Percentiles rank a stretch among this genome's conserved stretches.
Evolutionary conservation across 2,113 vertebrate species (phyloP).

Genomic region (Talpa occidentalis): DNA sequence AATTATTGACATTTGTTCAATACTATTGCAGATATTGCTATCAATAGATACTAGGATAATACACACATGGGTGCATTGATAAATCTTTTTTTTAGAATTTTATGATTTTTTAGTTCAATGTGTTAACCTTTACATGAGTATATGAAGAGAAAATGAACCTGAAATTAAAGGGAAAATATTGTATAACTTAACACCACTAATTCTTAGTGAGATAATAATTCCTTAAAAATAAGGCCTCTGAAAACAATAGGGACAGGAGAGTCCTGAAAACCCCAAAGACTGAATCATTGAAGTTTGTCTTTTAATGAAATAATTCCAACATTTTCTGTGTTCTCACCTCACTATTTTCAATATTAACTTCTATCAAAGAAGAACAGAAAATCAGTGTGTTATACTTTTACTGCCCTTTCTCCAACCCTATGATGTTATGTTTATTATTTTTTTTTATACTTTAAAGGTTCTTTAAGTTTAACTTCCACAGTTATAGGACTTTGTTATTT

Average conservation of each 20-base stretch:
- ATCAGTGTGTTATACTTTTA: neutral
- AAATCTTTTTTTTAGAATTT: neutral
- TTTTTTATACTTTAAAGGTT: neutral
- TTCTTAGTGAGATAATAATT: neutral
- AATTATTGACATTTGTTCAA: neutral
- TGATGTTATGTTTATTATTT: neutral
- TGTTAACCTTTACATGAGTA: neutral
- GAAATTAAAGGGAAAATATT: neutral
- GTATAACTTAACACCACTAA: neutral
- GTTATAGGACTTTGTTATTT: neutral
- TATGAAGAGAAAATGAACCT: neutral
- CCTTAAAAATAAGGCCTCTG: neutral
- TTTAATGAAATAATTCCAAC: neutral
- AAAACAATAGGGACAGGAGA: neutral
- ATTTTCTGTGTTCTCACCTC: neutral
- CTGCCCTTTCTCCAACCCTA: neutral
- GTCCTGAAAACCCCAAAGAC: neutral
- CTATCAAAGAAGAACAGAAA: neutral
- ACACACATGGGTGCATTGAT: neutral
- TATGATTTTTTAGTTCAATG: neutral
- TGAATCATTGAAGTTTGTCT: neutral
- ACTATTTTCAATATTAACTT: neutral
- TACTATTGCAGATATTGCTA: neutral
- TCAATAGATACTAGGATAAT: no score
- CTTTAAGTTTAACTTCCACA: neutral